Evolutionary conservation across 2,888 invertebrate genomes (phyloP), one percentile per base, ranked within the genome.

Genomic region (Hypomecis atomaria): DNA sequence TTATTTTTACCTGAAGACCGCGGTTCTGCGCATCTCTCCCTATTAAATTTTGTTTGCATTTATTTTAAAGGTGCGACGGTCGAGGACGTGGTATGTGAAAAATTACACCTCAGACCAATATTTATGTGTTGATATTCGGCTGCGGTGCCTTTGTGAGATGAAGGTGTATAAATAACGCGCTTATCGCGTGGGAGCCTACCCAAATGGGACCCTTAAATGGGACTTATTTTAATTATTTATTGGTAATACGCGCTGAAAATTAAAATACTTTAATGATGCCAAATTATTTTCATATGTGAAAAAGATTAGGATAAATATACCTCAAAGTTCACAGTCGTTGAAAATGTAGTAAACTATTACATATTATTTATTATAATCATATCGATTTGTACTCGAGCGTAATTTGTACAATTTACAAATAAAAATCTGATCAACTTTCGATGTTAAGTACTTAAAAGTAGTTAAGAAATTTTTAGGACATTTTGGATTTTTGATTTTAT

Each of bases 11-110:
- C 85, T 87, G 88, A 88, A 88, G 88, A 78, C 78, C 84, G 90
- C 90, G 87, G 87, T 89, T 89, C 91, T 83, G 92, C 87, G 92
- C 92, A 91, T 90, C 92, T 92, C 91, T 92, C 92, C 92, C 92
- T 92, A 92, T 92, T 92, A 92, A 91, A 92, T 92, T 92, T 92
- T 92, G 92, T 92, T 92, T 92, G 92, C 92, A 92, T 92, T 92
- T 92, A 92, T 92, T 92, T 92, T 92, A 90, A 92, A 92, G 92
- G 92, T 92, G 92, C 92, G 92, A 91, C 91, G 91, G 86, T 87
- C 90, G 88, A 85, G 83, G 91, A 90, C 89, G 85, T 89, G 92
- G 92, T 92, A 92, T 92, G 92, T 92, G 92, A 92, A 92, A 92
- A 92, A 92, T 92, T 92, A 92, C 92, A 92, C 92, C 92, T 92